Base-by-base conservation (phyloP, 2,888 invertebrate genomes). In the Pediacus dermestoides region DNA sequence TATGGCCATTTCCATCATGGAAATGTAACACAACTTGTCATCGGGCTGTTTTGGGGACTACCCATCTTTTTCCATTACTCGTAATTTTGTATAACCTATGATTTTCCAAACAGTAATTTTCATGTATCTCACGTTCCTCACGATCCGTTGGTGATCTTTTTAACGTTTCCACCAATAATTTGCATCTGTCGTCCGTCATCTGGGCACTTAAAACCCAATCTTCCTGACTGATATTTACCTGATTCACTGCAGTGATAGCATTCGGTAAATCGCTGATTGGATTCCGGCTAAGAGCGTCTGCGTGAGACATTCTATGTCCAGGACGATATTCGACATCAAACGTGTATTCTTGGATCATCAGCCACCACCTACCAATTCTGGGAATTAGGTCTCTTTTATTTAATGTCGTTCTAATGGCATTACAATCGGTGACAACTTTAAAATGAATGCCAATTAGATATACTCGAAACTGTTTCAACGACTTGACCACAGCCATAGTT, bases 1-100 rank as follows among this genome's bases (percentile, higher is more conserved):
- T 58, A 44, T 70, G 66, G 8, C 65, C 64, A 10, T 55, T 43
- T 8, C 66, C 62, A 31, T 69, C 66, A 30, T 69, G 68, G 27
- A 59, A 60, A 28, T 13, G 18, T 27, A 33, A 11, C 16, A 44
- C 34, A 31, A 46, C 15, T 11, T 34, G 30, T 9, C 50, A 49
- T 10, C 59, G 56, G 10, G 64, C 48, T 31, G 58, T 53, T 44
- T 46, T 40, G 1, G 65, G 63, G n/a, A 63, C 60, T 1, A 60
- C 55, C 53, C 58, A 61, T 33, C 46, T 38, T 37, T 39, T 16
- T 16, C 36, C 37, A 9, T 32, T 2, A 6, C 13, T 37, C 2
- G 44, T 33, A 2, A 37, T 39, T 35, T 31, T 16, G 8, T 43
- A 43, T 1, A 44, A 30, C 16, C 38, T 9, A 6, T 18, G 37